Evolutionary conservation across 2,113 vertebrate genomes (phyloP).

Genomic region (Limanda limanda): DNA sequence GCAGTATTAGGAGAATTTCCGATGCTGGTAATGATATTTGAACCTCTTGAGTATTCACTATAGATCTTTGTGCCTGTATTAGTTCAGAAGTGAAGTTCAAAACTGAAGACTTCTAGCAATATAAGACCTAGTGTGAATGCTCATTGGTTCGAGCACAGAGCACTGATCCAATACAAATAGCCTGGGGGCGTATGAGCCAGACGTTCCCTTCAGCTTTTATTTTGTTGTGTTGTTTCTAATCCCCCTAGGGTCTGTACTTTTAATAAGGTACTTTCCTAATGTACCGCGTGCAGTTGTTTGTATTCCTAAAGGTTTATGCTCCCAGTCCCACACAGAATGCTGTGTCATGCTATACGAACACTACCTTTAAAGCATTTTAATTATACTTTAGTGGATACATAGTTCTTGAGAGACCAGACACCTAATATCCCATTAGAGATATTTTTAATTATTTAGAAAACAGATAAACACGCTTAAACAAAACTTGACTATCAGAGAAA

Average conservation of each 20-base stretch:
- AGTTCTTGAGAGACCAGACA: slow-evolving; percentile 28
- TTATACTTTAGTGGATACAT: slow-evolving; percentile 52
- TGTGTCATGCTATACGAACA: slow-evolving; percentile 50
- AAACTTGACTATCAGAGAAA: slow-evolving; percentile 16
- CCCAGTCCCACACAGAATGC: slow-evolving; percentile 68
- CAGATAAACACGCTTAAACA: slow-evolving; percentile 12
- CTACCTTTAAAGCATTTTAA: slow-evolving; percentile 54
- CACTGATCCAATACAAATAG: not conserved
- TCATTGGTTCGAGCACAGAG: not conserved
- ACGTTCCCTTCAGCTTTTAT: not conserved
- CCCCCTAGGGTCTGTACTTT: slow-evolving; percentile 27
- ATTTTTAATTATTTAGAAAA: not conserved
- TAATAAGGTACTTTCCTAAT: slow-evolving; percentile 22
- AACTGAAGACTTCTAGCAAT: not conserved
- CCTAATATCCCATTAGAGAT: slow-evolving; percentile 16
- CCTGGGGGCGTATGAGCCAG: not conserved
- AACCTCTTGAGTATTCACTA: too few species aligned
- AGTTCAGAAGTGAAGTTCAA: not conserved
- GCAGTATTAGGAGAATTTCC: too few species aligned
- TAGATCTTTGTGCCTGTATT: not conserved
- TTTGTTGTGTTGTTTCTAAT: slow-evolving; percentile 22
- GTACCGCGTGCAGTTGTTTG: slow-evolving; percentile 13
- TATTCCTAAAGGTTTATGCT: slow-evolving; percentile 33
- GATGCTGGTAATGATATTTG: too few species aligned
- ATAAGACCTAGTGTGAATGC: not conserved